Percentiles rank a stretch among this genome's conserved stretches.
phyloP scores from a whole-genome alignment of 1,140 invertebrate genomes.

The Globodera rostochiensis region DNA sequence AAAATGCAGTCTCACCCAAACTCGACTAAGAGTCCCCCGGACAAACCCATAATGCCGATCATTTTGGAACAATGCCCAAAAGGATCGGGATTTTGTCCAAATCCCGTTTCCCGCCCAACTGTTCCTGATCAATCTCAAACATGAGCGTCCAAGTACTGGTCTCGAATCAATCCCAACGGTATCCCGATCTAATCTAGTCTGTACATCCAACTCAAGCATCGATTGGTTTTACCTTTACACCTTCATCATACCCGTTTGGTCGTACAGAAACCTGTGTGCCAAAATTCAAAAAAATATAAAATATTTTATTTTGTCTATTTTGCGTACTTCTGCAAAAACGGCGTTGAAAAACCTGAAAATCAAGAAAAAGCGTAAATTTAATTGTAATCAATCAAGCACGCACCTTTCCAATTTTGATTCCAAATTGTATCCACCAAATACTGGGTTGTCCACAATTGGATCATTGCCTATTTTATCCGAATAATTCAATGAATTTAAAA shows the following conservation, averaged over 20 bases:
- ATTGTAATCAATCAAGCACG: neutral
- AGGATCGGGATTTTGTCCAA: no score
- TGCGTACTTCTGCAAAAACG: neutral
- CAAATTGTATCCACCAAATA: slow-evolving; percentile 71
- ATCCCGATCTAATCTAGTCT: no score
- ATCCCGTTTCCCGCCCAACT: no score
- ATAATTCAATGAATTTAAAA: no score
- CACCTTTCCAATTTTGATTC: slow-evolving; percentile 60
- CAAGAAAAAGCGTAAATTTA: neutral
- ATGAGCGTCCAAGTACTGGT: no score
- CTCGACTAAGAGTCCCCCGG: no score
- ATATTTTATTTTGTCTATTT: slow-evolving; percentile 28
- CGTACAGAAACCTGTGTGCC: slow-evolving; percentile 68
- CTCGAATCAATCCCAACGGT: no score
- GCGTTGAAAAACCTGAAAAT: neutral
- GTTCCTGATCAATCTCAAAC: no score
- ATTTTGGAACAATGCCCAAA: no score
- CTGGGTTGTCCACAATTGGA: slow-evolving; percentile 72
- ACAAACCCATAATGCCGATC: no score
- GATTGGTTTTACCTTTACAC: neutral
- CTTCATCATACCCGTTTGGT: slow-evolving; percentile 47
- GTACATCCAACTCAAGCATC: no score
- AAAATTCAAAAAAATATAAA: slow-evolving; percentile 65
- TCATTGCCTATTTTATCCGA: slow-evolving; percentile 70
- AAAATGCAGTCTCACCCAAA: no score